Evolutionary conservation across 2,113 vertebrate genomes (phyloP).

Genomic region (Cryptotis parvus): DNA sequence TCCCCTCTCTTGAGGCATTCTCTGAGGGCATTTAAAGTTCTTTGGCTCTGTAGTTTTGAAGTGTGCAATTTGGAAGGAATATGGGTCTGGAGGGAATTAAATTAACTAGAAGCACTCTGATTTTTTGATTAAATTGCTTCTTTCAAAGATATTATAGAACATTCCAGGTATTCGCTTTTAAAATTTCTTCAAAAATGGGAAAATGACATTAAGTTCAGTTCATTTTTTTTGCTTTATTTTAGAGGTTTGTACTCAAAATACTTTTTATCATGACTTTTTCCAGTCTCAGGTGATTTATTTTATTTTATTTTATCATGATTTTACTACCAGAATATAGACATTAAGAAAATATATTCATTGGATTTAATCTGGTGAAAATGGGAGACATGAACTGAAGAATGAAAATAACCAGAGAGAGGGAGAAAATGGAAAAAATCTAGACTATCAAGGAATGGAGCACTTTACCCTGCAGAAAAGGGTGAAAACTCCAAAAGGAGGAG

Average conservation of each 20-base stretch:
- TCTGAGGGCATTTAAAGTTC: conserved; percentile 88
- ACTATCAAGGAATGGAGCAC: not conserved
- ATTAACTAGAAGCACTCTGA: conserved; percentile 89
- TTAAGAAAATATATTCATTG: conserved; percentile 66
- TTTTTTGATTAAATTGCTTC: conserved; percentile 90
- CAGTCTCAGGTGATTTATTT: too few species aligned
- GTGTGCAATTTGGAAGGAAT: conserved; percentile 88
- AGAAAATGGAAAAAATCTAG: not conserved
- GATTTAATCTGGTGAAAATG: conserved; percentile 56
- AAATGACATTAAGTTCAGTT: conserved; percentile 72
- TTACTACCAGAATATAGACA: conserved; percentile 59
- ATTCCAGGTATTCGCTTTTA: conserved; percentile 85
- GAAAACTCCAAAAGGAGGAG: not conserved
- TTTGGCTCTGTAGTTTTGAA: conserved; percentile 87
- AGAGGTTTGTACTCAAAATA: conserved; percentile 70
- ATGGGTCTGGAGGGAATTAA: conserved; percentile 88
- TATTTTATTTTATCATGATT: conserved; percentile 60
- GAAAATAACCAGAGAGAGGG: conserved; percentile 1
- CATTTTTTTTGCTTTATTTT: conserved; percentile 80
- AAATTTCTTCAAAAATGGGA: conserved; percentile 77
- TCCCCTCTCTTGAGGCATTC: conserved; percentile 85
- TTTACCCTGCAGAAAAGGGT: not conserved
- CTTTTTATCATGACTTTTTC: conserved; percentile 68
- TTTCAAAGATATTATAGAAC: conserved; percentile 87
- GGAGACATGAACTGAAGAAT: not conserved